Conservation (phyloP, 2,113 vertebrate species). For the Oncorhynchus gorbuscha region DNA sequence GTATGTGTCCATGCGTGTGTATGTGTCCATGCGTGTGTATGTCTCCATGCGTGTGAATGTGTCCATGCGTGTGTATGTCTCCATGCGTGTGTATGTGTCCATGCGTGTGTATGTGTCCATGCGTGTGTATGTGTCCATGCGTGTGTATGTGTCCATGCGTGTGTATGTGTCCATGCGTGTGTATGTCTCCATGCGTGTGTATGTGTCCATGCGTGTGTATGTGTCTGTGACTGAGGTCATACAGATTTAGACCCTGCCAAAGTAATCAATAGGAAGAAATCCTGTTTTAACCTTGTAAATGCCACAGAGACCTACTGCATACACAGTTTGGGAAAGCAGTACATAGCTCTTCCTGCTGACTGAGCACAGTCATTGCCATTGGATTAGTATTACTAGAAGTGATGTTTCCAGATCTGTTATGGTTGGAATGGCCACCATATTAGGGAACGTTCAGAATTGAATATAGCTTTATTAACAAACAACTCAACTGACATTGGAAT, state of each 20-base stretch:
- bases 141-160: conserved; percentile 21
- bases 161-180: conserved; percentile 7
- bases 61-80: too few relatives aligned
- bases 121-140: too few relatives aligned
- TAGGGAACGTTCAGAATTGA: too few relatives aligned
- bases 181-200: not conserved
- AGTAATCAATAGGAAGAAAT: not conserved
- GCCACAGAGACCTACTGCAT: not conserved
- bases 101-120: conserved; percentile 17
- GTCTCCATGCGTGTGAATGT: too few relatives aligned
- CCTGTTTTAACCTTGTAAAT: not conserved
- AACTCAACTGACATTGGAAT: too few relatives aligned
- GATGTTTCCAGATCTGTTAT: too few relatives aligned
- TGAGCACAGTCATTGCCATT: not conserved
- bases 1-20: not conserved
- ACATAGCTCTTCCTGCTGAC: not conserved
- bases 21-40: conserved; percentile 20
- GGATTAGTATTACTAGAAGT: too few relatives aligned
- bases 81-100: conserved; percentile 14
- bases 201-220: conserved; percentile 20
- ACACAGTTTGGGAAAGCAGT: not conserved
- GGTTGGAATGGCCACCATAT: too few relatives aligned
- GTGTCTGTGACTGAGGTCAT: not conserved
- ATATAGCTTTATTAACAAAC: too few relatives aligned
- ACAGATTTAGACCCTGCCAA: not conserved